Percentiles rank a stretch among this genome's conserved stretches.
Conservation (phyloP, 2,113 vertebrate genomes). For the Dendropsophus ebraccatus region DNA sequence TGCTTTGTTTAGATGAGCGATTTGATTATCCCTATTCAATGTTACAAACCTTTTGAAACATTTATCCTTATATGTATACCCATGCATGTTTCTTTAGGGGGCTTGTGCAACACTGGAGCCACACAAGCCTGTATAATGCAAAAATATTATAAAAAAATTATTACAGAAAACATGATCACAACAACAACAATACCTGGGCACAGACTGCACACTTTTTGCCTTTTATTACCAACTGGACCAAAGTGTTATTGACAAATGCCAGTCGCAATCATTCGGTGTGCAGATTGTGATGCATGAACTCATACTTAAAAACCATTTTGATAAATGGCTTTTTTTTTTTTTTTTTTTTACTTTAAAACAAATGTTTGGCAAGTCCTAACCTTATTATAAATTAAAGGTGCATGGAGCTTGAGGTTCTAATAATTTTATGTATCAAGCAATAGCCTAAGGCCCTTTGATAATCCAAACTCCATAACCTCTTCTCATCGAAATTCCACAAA, state of each 20-base stretch:
- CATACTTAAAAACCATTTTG: background rate
- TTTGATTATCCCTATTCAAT: no score
- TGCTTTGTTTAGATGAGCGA: no score
- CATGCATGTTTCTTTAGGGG: no score
- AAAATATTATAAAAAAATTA: no score
- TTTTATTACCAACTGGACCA: background rate
- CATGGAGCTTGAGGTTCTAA: constrained; percentile 7
- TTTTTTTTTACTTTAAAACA: background rate
- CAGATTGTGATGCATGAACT: background rate
- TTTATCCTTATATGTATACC: no score
- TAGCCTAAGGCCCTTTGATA: constrained; percentile 24
- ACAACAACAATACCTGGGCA: background rate
- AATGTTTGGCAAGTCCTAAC: constrained; percentile 27
- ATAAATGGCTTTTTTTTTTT: background rate
- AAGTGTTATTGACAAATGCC: background rate
- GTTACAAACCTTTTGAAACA: no score
- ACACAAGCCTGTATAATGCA: no score
- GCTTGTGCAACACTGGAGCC: no score
- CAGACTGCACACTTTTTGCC: background rate
- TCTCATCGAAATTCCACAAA: constrained; percentile 56
- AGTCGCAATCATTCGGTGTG: background rate
- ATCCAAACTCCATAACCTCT: constrained; percentile 32
- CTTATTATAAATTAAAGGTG: background rate
- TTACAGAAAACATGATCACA: no score
- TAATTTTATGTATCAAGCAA: constrained; percentile 34